Conservation (phyloP, 2,113 vertebrate genomes). For the Eira barbara region DNA sequence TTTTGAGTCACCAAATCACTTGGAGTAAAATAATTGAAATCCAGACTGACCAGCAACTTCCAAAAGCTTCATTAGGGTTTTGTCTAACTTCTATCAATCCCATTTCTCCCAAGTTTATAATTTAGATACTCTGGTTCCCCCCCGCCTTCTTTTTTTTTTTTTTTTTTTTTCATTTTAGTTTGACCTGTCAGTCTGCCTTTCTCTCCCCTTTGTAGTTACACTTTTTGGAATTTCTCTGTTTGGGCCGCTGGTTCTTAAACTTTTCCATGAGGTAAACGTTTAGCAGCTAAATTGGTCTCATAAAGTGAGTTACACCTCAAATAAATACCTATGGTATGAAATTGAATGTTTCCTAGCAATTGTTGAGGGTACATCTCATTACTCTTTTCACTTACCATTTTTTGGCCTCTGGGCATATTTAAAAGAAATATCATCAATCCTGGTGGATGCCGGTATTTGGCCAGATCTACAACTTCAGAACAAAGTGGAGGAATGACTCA, state of each 20-base stretch:
- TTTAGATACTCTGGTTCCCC: background rate
- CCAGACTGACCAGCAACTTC: background rate
- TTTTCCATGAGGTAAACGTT: background rate
- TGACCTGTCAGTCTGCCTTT: background rate
- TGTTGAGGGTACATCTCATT: background rate
- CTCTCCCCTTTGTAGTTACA: background rate
- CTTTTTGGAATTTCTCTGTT: background rate
- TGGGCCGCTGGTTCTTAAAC: background rate
- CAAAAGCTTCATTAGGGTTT: background rate
- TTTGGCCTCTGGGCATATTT: slow-evolving; percentile 37
- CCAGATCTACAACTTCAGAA: slow-evolving; percentile 11
- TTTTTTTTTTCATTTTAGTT: background rate
- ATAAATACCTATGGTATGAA: background rate
- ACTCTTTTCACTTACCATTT: slow-evolving; percentile 9
- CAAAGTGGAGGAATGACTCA: slow-evolving; percentile 30
- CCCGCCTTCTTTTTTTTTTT: background rate
- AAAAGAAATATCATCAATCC: background rate
- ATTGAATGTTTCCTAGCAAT: background rate
- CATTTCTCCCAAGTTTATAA: background rate
- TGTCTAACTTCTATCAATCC: background rate
- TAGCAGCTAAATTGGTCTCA: background rate
- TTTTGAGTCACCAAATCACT: background rate
- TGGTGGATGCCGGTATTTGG: background rate
- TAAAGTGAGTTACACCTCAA: background rate
- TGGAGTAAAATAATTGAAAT: background rate